These are phyloP conservation scores for Achroia grisella DNA, from an alignment of 1,140 invertebrate species.

Conservation along the genomic window DNA sequence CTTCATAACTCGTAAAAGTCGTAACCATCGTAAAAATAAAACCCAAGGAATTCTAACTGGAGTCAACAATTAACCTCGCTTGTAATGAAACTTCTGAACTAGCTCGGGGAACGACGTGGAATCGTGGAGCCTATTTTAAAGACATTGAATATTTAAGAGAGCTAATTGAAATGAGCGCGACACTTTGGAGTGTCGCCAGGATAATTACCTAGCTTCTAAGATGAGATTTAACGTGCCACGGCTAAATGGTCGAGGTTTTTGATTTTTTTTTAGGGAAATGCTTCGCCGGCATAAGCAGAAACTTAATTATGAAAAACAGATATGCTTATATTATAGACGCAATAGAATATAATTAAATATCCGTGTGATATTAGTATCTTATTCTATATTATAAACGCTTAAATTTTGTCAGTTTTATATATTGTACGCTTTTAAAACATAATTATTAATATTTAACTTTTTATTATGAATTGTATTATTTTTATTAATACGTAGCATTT, in stretches of 20 bases:
- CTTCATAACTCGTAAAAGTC: constrained; percentile 22
- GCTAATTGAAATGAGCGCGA: constrained; percentile 71
- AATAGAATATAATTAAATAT: no score
- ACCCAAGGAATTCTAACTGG: constrained; percentile 26
- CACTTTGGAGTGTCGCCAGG: constrained; percentile 70
- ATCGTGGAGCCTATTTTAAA: constrained; percentile 68
- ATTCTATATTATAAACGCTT: no score
- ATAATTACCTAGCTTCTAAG: constrained; percentile 67
- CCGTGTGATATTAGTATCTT: no score
- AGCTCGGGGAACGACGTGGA: constrained; percentile 31
- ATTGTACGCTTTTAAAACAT: no score
- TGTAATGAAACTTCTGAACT: constrained; percentile 58
- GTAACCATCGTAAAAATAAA: constrained; percentile 47
- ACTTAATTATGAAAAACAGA: not conserved
- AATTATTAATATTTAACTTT: not conserved
- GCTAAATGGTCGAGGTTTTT: constrained; percentile 60
- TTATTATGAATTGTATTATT: no score
- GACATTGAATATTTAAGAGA: constrained; percentile 73
- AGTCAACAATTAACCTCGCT: constrained; percentile 61
- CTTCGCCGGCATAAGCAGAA: constrained; percentile 2
- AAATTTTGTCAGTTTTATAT: no score
- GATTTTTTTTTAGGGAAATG: constrained; percentile 39
- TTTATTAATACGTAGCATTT: no score
- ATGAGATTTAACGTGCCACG: constrained; percentile 69
- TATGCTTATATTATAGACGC: no score